phyloP scores from a whole-genome alignment of 2,113 vertebrate genomes.

The Cinclus cinclus region DNA sequence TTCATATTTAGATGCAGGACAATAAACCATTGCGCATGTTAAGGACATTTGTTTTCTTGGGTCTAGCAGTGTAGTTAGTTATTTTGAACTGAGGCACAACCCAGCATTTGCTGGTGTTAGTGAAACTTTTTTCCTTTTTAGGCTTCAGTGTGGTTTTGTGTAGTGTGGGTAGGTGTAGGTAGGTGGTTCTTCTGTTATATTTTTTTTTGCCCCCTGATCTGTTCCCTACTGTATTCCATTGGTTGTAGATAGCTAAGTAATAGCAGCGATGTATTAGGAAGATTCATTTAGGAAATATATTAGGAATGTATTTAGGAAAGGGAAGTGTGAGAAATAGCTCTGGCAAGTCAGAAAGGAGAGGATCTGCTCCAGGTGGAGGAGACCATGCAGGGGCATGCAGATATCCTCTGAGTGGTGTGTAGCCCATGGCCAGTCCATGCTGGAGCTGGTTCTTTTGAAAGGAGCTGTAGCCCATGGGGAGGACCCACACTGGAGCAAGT shows the following conservation, averaged over 20 bases:
- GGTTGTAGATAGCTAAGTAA: neutral
- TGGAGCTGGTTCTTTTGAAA: neutral
- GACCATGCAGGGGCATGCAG: rapidly evolving
- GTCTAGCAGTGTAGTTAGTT: neutral
- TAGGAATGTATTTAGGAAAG: neutral
- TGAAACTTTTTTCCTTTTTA: neutral
- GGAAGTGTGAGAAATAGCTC: neutral
- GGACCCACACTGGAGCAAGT: neutral
- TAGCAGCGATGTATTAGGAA: neutral
- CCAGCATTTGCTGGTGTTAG: neutral
- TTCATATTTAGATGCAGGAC: neutral
- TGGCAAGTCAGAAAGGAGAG: neutral
- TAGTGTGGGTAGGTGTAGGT: too few species aligned
- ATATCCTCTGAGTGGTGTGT: neutral
- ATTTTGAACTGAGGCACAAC: neutral
- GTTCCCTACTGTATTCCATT: neutral
- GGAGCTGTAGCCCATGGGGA: neutral
- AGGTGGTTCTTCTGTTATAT: neutral
- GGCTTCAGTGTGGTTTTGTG: neutral
- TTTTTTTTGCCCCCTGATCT: rapidly evolving
- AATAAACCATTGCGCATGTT: neutral
- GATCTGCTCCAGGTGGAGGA: neutral
- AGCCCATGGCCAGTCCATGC: rapidly evolving
- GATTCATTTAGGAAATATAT: neutral
- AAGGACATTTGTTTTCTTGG: neutral